Conservation (phyloP, 2,888 invertebrate genomes). For the Spodoptera exigua region DNA sequence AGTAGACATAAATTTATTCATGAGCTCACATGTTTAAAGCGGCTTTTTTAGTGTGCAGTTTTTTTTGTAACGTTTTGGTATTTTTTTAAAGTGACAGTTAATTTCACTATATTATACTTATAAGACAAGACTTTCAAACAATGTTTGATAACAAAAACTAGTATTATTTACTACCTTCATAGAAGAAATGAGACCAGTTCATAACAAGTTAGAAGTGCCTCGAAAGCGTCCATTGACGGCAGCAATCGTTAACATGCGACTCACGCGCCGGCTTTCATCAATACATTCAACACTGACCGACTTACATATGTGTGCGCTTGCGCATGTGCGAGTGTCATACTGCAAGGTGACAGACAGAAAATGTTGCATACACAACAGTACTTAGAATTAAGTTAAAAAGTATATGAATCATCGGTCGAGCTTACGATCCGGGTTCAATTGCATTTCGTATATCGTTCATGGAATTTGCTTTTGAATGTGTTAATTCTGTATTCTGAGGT, state of each 20-base stretch:
- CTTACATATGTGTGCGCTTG: slow-evolving; percentile 48
- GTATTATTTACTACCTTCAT: neutral
- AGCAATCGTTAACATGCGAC: slow-evolving; percentile 63
- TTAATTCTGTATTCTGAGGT: no score
- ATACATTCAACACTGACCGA: slow-evolving; percentile 67
- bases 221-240: slow-evolving; percentile 65
- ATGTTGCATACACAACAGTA: no score
- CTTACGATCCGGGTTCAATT: slow-evolving; percentile 17
- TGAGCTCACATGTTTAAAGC: no score
- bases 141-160: slow-evolving; percentile 9
- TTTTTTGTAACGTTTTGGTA: no score
- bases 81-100: no score
- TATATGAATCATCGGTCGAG: slow-evolving; percentile 43
- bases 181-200: slow-evolving; percentile 43
- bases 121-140: no score
- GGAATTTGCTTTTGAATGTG: neutral
- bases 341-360: slow-evolving; percentile 45
- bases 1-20: no score
- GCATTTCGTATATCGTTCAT: slow-evolving; percentile 6
- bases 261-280: slow-evolving; percentile 76
- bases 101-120: no score
- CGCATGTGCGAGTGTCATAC: slow-evolving; percentile 29
- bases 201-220: slow-evolving; percentile 37
- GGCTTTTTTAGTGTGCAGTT: no score
- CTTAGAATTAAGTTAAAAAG: neutral